phyloP scores from a whole-genome alignment of 2,888 invertebrate species.

The Lucinisca nassula region DNA sequence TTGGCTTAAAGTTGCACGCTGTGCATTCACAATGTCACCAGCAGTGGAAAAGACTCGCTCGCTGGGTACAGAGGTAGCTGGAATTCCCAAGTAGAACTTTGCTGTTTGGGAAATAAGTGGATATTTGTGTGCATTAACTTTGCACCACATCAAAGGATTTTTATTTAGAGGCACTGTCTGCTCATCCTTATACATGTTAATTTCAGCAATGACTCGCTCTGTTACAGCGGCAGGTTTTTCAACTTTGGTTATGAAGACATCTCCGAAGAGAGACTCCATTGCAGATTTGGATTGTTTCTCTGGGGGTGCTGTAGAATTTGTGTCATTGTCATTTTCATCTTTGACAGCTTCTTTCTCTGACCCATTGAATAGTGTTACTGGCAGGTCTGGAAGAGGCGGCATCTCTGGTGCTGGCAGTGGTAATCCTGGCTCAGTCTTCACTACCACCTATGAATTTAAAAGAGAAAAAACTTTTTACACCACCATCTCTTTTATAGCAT shows the following conservation, averaged over 20 bases:
- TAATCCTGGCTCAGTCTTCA: no score
- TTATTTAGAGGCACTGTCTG: not conserved
- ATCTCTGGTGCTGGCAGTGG: no score
- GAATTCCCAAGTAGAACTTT: slow-evolving; percentile 24
- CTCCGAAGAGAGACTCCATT: slow-evolving; percentile 31
- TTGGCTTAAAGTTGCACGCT: slow-evolving; percentile 4
- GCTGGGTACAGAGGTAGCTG: slow-evolving; percentile 36
- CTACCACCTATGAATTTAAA: no score
- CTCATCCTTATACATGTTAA: slow-evolving; percentile 18
- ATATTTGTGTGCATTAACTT: slow-evolving; percentile 16
- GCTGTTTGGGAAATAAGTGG: slow-evolving; percentile 19
- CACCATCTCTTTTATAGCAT: no score
- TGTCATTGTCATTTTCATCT: no score
- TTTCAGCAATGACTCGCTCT: slow-evolving; percentile 17
- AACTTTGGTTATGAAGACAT: slow-evolving; percentile 43
- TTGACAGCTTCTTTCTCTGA: no score
- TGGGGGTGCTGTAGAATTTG: not conserved
- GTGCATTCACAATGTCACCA: slow-evolving; percentile 37
- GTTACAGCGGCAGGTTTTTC: slow-evolving; percentile 3
- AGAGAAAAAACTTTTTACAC: no score
- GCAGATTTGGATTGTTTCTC: not conserved
- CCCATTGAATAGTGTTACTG: no score
- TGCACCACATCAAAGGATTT: slow-evolving; percentile 43
- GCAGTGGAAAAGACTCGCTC: slow-evolving; percentile 47
- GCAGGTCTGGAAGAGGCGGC: no score